Base-by-base conservation (phyloP, 2,113 vertebrate genomes). In the Phalacrocorax pelagicus region DNA sequence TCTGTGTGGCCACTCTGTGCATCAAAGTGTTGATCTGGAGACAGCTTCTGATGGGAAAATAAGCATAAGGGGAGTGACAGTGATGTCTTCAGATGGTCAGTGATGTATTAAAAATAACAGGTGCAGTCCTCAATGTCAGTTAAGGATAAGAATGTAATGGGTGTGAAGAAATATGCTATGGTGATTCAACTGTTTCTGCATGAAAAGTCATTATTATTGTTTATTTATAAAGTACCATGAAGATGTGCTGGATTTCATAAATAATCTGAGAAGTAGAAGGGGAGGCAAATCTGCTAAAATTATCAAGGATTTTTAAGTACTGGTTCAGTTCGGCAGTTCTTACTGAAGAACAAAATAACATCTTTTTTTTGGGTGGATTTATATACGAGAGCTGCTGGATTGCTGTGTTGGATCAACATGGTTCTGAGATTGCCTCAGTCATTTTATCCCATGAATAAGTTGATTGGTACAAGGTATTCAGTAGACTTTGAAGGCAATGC, bases 81-180 rank as follows among this genome's bases (percentile, higher is more conserved):
- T n/a, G 47, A 38, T 67, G 52, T 75, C 49, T 85, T 93, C 71
- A 72, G 58, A 65, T 52, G 65, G n/a, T 71, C 12, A 49, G 24
- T 81, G 93, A 51, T 63, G 52, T 79, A 54, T 63, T 93, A 87
- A 94, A 95, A 87, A 59, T 84, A 79, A 49, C 51, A 90, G 61
- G 70, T 79, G 15, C 18, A 52, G 34, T 71, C 47, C 52, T 87
- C 20, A 81, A 4, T 79, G 84, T 89, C 69, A 87, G n/a, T 67
- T 92, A 59, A 94, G 59, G 63, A 47, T 86, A 88, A 85, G 57
- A 89, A 73, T 84, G 72, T 67, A 78, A 67, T 93, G 57, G 70
- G 92, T 58, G 21, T 72, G 79, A 87, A 84, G n/a, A 77, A 70
- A 87, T 87, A 66, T 16, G 51, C 65, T 81, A 54, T 67, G n/a